Base-by-base conservation (phyloP, 2,113 vertebrate genomes). In the Bombycilla garrulus region DNA sequence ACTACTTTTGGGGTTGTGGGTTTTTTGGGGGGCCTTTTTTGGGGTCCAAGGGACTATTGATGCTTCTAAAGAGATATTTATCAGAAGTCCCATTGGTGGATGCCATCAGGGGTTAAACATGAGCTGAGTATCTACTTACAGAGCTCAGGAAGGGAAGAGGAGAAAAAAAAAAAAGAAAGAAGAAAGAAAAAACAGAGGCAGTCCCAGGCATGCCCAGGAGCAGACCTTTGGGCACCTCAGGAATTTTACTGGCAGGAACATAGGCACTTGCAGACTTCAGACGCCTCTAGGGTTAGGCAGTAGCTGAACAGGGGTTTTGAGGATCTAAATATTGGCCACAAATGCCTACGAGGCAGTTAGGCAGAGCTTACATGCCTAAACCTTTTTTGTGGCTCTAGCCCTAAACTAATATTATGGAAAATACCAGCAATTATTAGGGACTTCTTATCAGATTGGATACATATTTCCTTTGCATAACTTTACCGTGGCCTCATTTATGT, bases 381-480 rank as follows among this genome's bases (percentile, higher is more conserved):
- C 91, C 94, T 93, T 96, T 96, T 91, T 91, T 95, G 93, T 97
- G 96, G 95, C 92, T 92, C 93, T 81, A 92, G 80, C 95, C 92
- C 93, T 96, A 96, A 97, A 96, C 93, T 95, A 97, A 96, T 95
- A 97, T 96, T 96, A 96, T 94, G 96, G 95, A 97, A 97, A 96
- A 97, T 96, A 95, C 94, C 95, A 93, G 93, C 90, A 95, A 97
- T 97, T 96, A 96, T 96, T 96, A 94, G 72, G 77, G 82, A 93
- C 72, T 95, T 89, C 92, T 97, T 96, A 96, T 96, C 95, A 96
- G 95, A 96, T 95, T 97, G 96, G 96, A 95, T 65, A 44, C 71
- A 47, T 54, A 70, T 78, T 70, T 40, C 48, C 73, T 93, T 94
- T 85, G 88, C 87, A 80, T 92, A 95, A 83, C 90, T 96, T 95